A percentile compares a stretch with the other conserved stretches of the same genome.
Evolutionary conservation across 2,113 vertebrate genomes (phyloP).

Genomic region (Phyllostomus hastatus): DNA sequence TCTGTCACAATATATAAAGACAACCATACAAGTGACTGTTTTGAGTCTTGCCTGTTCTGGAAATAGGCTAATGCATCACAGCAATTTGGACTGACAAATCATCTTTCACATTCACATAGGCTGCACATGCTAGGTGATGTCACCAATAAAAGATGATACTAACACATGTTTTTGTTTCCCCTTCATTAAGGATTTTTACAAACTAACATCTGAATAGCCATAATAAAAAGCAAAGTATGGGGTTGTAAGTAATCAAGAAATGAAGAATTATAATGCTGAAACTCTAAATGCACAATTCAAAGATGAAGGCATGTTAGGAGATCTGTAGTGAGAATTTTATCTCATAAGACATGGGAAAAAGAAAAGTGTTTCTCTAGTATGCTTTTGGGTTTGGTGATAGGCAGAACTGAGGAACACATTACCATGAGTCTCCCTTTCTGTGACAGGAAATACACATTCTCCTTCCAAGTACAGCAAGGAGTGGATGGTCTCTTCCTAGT

Average conservation of each 20-base stretch:
- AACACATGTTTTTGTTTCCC: neutral
- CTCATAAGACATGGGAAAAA: neutral
- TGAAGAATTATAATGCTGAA: neutral
- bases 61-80: neutral
- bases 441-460: neutral
- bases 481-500: neutral
- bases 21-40: neutral
- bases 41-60: neutral
- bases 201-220: neutral
- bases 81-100: neutral
- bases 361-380: neutral
- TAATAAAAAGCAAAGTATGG: neutral
- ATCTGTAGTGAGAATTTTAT: neutral
- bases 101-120: neutral
- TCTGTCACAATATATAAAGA: neutral
- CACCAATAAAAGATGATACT: neutral
- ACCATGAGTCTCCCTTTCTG: neutral
- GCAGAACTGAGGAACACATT: neutral
- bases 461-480: neutral
- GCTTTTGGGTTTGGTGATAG: neutral
- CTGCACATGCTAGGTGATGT: neutral
- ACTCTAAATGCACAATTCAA: neutral
- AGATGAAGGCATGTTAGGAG: neutral
- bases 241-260: neutral
- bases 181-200: neutral